Base-by-base conservation (phyloP, 2,888 invertebrate genomes). In the Amiota mariae region DNA sequence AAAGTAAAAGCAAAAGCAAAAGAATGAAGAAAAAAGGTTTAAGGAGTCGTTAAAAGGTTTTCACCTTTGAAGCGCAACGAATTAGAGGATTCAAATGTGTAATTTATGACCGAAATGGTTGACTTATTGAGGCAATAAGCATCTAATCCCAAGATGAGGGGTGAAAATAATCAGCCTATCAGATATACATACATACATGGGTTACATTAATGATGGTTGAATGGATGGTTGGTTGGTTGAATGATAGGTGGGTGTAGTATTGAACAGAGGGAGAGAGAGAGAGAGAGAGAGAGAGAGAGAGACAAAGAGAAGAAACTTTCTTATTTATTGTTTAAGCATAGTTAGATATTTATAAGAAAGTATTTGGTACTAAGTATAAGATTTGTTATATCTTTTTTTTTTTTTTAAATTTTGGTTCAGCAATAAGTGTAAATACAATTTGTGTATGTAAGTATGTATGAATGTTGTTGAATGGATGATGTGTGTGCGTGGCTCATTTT, bases 21-120 rank as follows among this genome's bases (percentile, higher is more conserved):
- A 48, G 36, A 73, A 54, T 59, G 49, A 48, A 24, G 61, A 75
- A 67, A 76, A 75, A 75, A 73, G 76, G 73, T 82, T 76, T 73
- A 73, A 76, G 70, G 66, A 63, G 36, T 71, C 63, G 78, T 72
- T 77, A 77, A 85, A 85, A 85, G 85, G 85, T 82, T 82, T 86
- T 80, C 80, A 85, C 85, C 82, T 85, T 86, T 80, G 79, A 80
- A 78, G 80, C 80, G 84, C 80, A 84, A 82, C 86, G 87, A 88
- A 87, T 88, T 88, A 87, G 85, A 86, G 63, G 87, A 88, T 88
- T 87, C 87, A 79, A 79, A 81, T 36, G 81, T 72, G 82, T 85
- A 78, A 88, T 88, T 87, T 88, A 87, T 82, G 80, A 79, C 82
- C 84, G 72, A 81, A 87, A 84, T 82, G 84, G 79, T 85, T 88